phyloP scores from a whole-genome alignment of 1,140 invertebrate species.

The Helicoverpa zea region DNA sequence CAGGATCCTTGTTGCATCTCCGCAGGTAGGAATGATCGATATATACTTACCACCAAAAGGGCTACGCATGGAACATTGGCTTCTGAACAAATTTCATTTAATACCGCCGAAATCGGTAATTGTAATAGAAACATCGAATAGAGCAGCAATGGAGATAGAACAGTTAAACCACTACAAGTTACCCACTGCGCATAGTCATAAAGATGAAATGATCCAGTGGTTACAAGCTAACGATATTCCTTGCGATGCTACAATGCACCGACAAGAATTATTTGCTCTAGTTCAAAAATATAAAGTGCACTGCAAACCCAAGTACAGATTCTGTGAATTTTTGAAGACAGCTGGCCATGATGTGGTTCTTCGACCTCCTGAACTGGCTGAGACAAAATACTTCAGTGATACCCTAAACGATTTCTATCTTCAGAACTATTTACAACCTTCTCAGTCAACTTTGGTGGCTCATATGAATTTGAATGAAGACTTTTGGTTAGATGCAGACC shows the following conservation, averaged over 20 bases:
- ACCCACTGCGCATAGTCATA: background rate
- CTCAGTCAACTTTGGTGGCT: background rate
- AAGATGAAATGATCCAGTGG: constrained; percentile 21
- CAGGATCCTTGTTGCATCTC: background rate
- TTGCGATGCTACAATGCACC: background rate
- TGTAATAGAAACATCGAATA: constrained; percentile 8
- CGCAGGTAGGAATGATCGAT: background rate
- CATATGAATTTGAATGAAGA: background rate
- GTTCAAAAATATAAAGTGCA: constrained; percentile 8
- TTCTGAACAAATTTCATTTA: background rate
- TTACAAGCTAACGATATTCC: constrained; percentile 6
- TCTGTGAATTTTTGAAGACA: background rate
- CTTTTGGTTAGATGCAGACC: background rate
- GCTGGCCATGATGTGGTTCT: constrained; percentile 24
- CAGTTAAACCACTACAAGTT: background rate
- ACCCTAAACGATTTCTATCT: too few relatives aligned
- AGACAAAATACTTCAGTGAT: background rate
- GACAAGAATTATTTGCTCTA: constrained; percentile 15
- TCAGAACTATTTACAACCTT: too few relatives aligned
- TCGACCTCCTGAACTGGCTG: background rate
- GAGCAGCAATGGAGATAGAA: background rate
- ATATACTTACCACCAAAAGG: background rate
- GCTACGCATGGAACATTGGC: background rate
- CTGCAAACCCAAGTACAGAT: background rate
- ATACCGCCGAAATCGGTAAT: constrained; percentile 6